Base-by-base conservation (phyloP, 2,113 vertebrate species). In the Glaucomys volans region DNA sequence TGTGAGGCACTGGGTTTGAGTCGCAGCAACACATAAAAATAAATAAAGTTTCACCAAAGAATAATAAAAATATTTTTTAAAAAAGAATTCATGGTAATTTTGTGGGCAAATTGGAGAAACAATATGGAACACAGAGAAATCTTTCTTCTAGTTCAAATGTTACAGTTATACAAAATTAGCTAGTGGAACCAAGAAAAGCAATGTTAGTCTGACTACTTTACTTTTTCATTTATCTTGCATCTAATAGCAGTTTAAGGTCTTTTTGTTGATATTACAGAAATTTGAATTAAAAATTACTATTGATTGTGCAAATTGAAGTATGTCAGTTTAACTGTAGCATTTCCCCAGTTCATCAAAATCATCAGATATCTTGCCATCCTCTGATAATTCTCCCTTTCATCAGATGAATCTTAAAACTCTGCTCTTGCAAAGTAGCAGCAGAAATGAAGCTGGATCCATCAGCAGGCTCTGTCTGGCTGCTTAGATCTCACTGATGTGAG, bases 281-380 rank as follows among this genome's bases (percentile, higher is more conserved):
- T 96, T 69, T 95, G 84, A 72, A 79, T 83, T 81, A 74, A 66
- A 88, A 50, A 42, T 67, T 75, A 89, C 81, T 54, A 4, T 64
- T 87, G 95, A 90, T 96, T 96, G 94, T 97, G 59, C 57, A 92
- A 96, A 92, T 94, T 95, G 84, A 97, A 97, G 96, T 88, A 80
- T 79, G 42, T 87, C 64, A 92, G 97, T 97, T 98, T 87, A 90
- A 87, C 69, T 59, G 67, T 66, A 81, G 47, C 37, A 30, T 93
- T 96, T 97, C 92, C 91, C 93, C 90, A 98, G 97, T 97, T 97
- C 97, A 96, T 96, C 89, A 97, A 97, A 97, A 98, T 96, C 69
- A 85, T 97, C 96, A 90, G 54, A 82, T 94, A 84, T 77, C 69
- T 85, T 95, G 35, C 50, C 66, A 80, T 44, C 57, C 87, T 97